Base-by-base conservation (phyloP, 2,888 invertebrate species). In the Pocota personata region DNA sequence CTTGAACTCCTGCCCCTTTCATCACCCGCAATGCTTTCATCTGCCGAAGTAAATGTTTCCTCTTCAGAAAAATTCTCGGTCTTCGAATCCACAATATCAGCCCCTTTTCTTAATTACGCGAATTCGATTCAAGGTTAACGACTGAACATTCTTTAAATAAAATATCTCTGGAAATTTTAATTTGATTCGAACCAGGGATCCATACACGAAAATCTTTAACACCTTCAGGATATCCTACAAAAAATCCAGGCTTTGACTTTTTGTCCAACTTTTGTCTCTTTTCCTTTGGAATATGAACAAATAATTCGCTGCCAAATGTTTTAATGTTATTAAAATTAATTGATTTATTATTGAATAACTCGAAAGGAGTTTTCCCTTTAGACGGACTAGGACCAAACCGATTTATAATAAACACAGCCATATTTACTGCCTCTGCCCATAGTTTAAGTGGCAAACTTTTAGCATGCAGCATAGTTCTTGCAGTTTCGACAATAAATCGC, bases 231-330 rank as follows among this genome's bases (percentile, higher is more conserved):
- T 71, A 71, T 16, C 71, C 71, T 2, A 78, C 37, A 27, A 76
- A 66, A 14, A 66, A n/a, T 27, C 58, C 48, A 10, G 32, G 55
- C 30, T 19, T 66, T 1, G 90, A 82, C 77, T 92, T 92, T 2
- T 89, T 55, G 82, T 92, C 90, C 87, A 88, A 89, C 87, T 91
- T 91, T 43, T 37, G 64, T 48, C 90, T 83, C 66, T 88, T 89
- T 76, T 91, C 88, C 73, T 75, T 43, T 4, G 75, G 55, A 16
- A 76, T 82, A 66, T 91, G 90, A 10, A 88, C 89, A 84, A 89
- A 89, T 16, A 89, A 89, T 75, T 89, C 62, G 14, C 87, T 87
- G 8, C 92, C 92, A 89, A 62, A 62, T n/a, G 21, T 30, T 24
- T 40, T 5, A 24, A 60, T 1, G n/a, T 60, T 14, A 12, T 21